These are phyloP conservation scores for Lepidurus apus DNA, from an alignment of 1,140 invertebrate genomes.

Conservation along the genomic window DNA sequence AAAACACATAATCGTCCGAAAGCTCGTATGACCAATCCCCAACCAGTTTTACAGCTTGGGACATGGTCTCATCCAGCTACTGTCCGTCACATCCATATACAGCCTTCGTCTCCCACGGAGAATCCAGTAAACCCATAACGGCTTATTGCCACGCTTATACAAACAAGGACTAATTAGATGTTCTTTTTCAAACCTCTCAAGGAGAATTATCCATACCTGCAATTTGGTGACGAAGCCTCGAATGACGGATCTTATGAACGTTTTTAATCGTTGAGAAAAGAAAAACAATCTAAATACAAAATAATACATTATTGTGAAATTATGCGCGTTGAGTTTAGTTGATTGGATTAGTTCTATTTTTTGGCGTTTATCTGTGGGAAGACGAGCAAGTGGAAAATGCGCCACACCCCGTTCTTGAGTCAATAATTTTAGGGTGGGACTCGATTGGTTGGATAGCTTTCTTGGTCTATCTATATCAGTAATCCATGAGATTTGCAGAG, in stretches of 20 bases:
- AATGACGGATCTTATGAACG: background rate
- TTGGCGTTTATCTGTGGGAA: background rate
- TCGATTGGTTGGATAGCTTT: background rate
- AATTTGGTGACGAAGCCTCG: background rate
- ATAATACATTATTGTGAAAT: background rate
- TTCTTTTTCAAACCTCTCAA: background rate
- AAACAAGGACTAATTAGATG: background rate
- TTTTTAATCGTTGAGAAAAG: background rate
- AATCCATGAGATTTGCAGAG: background rate
- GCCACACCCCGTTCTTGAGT: constrained; percentile 23
- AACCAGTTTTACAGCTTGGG: constrained; percentile 1
- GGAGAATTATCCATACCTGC: background rate
- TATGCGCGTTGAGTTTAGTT: background rate
- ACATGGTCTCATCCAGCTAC: background rate
- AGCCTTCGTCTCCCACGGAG: background rate
- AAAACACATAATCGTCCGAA: background rate
- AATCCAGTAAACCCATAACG: background rate
- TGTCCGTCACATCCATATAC: constrained; percentile 14
- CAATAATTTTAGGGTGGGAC: constrained; percentile 31
- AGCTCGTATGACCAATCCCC: background rate
- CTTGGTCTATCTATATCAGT: constrained; percentile 6
- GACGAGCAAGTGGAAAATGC: background rate
- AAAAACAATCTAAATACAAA: background rate
- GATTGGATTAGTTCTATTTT: background rate
- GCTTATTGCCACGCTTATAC: background rate